Base-by-base conservation (phyloP, 2,888 invertebrate genomes). In the Drosophila infuscata region DNA sequence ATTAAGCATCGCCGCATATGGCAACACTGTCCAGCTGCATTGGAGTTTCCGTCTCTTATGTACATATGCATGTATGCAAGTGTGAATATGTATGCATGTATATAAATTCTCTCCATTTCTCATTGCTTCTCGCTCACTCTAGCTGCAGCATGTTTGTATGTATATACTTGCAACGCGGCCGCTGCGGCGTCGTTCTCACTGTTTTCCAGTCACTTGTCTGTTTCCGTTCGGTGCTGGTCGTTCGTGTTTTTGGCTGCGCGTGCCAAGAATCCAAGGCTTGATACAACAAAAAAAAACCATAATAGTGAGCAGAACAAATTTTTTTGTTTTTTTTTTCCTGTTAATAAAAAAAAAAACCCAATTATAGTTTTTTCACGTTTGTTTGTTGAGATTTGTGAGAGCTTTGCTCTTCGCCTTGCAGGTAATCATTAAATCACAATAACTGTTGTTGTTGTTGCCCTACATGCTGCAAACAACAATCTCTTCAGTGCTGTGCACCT, bases 201-300 rank as follows among this genome's bases (percentile, higher is more conserved):
- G 72, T 58, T 70, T 78, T 73, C 63, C 79, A 79, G 79, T 80
- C 77, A 79, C 74, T 80, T 77, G 79, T 69, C 70, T 63, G 74
- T 66, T 71, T 64, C 69, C 69, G 68, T 49, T 77, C 67, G 57
- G 65, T 63, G 78, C 43, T 63, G 78, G 78, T 75, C 17, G 75
- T 78, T 70, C 61, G 56, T 35, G 33, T 53, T 38, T 74, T 56
- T 33, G 33, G 52, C 36, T 67, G 57, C 49, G 62, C 51, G 38
- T 52, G 51, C 30, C 25, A 32, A 69, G 43, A 76, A 76, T 56
- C 12, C 53, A 62, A 60, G 56, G 29, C 54, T 67, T 70, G 61
- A 29, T 30, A 61, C 49, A 70, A 41, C 38, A 52, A 68, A 62
- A 70, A 36, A 15, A 25, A 59, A 56, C 9, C 63, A 70, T 41